Evolutionary conservation across 2,113 vertebrate genomes (phyloP), one percentile per base, ranked within the genome.

Genomic region (Ptilorrhoa leucosticta): DNA sequence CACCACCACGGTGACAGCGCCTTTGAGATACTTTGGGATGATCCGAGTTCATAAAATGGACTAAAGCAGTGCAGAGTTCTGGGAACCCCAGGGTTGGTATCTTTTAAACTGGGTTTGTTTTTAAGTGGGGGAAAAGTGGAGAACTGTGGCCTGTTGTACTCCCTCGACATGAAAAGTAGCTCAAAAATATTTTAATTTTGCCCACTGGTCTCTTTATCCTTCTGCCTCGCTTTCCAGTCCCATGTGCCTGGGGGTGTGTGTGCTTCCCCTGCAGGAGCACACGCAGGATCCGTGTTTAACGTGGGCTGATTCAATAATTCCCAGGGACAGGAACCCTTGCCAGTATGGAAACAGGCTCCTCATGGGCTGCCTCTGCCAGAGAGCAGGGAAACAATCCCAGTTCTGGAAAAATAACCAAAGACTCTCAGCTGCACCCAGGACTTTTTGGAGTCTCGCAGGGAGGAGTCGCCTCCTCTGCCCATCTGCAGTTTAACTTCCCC

Each of bases 351-450:
- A 88, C 27, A 39, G 48, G 75, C 78, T 94, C 81, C 70, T 87
- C 82, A 37, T 54, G 64, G 87, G 63, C 94, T 48, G 39, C 66
- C 15, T 88, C 79, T 80, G 72, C 45, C 61, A 87, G 60, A 42
- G 6, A 63, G 70, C 45, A 78, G 42, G 54, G 2, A 6, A 54
- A 79, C 11, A 93, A 73, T 56, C 79, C 79, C 65, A 88, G 83
- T 97, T 81, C 64, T 83, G 51, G 39, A 65, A 79, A 96, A 96
- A 83, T 68, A 95, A 90, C 75, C 63, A n/a, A 90, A 91, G 87
- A 68, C 87, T 95, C 94, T 94, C 81, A 91, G 84, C 86, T 93
- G 87, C 91, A 95, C 54, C 40, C 86, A 48, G 94, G 96, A 71
- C 78, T 51, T 94, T 94, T 33, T 57, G 80, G 96, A 58, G 87